Evolutionary conservation across 2,113 vertebrate genomes (phyloP).

Genomic region (Lamprotornis superbus): DNA sequence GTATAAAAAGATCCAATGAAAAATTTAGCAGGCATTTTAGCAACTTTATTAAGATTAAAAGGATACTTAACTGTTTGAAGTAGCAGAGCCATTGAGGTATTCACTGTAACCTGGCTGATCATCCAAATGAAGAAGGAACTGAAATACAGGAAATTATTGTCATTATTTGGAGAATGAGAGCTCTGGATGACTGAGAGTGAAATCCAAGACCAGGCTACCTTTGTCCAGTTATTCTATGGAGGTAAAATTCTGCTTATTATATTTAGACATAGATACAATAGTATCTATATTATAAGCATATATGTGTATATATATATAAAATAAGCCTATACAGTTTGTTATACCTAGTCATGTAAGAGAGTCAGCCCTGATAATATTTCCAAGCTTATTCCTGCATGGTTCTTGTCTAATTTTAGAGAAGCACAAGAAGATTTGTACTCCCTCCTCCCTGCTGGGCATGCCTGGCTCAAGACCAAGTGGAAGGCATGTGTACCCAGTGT

Average conservation of each 20-base stretch:
- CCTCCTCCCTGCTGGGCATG: neutral
- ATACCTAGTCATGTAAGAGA: neutral
- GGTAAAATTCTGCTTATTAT: neutral
- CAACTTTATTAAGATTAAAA: conserved; percentile 30
- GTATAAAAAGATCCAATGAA: neutral
- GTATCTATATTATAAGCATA: neutral
- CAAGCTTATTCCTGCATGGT: neutral
- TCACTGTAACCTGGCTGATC: neutral
- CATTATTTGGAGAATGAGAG: neutral
- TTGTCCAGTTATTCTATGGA: neutral
- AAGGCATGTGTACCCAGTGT: neutral
- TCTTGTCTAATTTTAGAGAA: neutral
- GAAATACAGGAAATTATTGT: neutral
- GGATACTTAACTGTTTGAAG: neutral
- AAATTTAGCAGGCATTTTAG: conserved; percentile 13
- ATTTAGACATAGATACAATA: neutral
- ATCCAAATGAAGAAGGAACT: neutral
- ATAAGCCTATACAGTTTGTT: neutral
- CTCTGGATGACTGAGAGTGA: neutral
- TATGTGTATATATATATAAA: too few relatives aligned
- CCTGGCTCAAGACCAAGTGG: neutral
- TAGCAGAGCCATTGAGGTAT: neutral
- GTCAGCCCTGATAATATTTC: neutral
- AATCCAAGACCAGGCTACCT: neutral
- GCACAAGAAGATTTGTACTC: neutral